Base-by-base conservation (phyloP, 2,888 invertebrate genomes). In the Caenorhabditis japonica region DNA sequence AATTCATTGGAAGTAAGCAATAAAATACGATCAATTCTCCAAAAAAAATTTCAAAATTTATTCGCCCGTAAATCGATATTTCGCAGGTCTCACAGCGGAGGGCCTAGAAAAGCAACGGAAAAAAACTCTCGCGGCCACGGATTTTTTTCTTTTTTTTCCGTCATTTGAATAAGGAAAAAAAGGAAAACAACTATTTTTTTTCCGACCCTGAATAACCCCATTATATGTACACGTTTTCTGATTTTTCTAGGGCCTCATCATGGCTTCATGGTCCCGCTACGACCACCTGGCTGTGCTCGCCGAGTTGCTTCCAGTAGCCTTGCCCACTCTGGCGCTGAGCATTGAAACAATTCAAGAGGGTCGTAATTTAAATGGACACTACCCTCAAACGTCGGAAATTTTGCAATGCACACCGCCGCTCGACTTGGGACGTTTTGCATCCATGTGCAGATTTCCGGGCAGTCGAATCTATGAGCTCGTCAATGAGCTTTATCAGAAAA, bases 251-350 rank as follows among this genome's bases (percentile, higher is more conserved):
- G 89, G 89, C 5, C 84, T 88, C 34, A 88, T 88, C 19, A 46
- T 89, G 47, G 89, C 90, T 36, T 89, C 89, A 23, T 90, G 90
- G 90, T 89, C 89, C 87, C 89, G 89, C 64, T 89, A 89, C 82
- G 89, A 89, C 75, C 90, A 90, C 75, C 88, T 88, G 80, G 87
- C 89, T 4, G 85, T 88, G 1, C 77, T 90, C 43, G 89, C 89
- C 84, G 90, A 90, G 74, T 78, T 89, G 13, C 78, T 89, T 4
- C 90, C 90, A 3, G 87, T 88, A 30, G 89, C 88, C 3, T 70
- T 90, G 2, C 90, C 90, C 3, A 87, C 88, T 21, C 83, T 90
- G n/a, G 88, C 83, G 4, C 81, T 86, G 81, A 69, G 73, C 49
- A 83, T 84, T 75, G 84, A 85, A 56, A 85, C 86, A 0, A 78